These are phyloP conservation scores for Eulemur coronatus DNA, from an alignment of 2,797 vertebrate genomes.

Conservation along the genomic window DNA sequence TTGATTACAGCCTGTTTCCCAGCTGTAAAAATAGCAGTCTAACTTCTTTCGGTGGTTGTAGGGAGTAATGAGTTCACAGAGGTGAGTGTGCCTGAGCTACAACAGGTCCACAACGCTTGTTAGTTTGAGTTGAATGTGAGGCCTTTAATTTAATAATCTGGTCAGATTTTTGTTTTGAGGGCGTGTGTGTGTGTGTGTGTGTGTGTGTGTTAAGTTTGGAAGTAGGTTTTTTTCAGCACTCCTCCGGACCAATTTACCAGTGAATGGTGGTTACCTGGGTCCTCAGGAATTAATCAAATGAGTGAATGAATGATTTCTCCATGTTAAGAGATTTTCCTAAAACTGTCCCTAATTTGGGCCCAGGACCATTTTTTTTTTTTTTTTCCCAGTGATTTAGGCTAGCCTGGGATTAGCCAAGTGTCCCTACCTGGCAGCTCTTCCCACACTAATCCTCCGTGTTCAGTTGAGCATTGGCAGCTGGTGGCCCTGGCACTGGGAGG, in stretches of 20 bases:
- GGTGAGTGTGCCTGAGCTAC: neutral
- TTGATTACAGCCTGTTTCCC: neutral
- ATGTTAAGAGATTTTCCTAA: neutral
- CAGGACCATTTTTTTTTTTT: neutral
- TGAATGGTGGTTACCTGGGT: neutral
- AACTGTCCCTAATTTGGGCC: neutral
- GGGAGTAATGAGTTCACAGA: neutral
- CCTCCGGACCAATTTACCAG: neutral
- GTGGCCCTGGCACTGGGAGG: neutral
- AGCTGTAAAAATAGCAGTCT: neutral
- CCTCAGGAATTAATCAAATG: neutral
- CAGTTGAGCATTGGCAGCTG: neutral
- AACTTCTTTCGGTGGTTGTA: neutral
- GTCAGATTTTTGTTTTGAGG: neutral
- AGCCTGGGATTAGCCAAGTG: neutral
- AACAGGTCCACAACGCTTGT: neutral
- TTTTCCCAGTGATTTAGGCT: neutral
- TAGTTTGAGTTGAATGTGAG: neutral
- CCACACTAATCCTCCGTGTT: neutral
- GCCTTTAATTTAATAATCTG: neutral
- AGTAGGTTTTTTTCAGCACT: neutral
- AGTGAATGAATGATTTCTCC: conserved; percentile 7
- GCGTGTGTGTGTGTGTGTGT: neutral
- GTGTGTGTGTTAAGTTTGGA: neutral
- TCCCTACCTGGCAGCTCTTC: neutral